These are phyloP conservation scores for Sisor rabdophorus DNA, from an alignment of 2,113 vertebrate genomes.

Conservation along the genomic window DNA sequence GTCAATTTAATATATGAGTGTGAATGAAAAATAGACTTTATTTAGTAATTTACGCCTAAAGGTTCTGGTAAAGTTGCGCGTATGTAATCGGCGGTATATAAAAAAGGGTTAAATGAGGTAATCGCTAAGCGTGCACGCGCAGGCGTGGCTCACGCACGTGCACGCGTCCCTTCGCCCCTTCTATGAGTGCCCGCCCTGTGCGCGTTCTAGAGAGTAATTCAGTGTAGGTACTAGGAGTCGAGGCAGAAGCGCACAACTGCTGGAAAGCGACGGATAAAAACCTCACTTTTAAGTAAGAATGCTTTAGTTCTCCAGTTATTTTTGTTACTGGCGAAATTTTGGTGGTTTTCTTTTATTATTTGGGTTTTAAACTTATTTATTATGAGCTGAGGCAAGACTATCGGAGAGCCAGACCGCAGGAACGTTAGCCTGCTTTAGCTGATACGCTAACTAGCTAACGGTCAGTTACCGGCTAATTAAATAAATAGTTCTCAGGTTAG, in stretches of 20 bases:
- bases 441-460: not conserved
- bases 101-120: constrained; percentile 24
- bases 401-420: constrained; percentile 4
- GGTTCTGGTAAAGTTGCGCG: not conserved
- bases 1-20: too few species aligned
- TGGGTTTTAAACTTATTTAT: constrained; percentile 33
- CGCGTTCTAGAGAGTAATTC: constrained; percentile 66
- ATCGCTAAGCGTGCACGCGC: constrained; percentile 63
- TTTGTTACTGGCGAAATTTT: not conserved
- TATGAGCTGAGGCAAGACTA: not conserved
- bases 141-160: constrained; percentile 71
- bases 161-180: constrained; percentile 58
- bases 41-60: not conserved
- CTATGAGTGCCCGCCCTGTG: constrained; percentile 53
- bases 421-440: constrained; percentile 11
- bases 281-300: constrained; percentile 64
- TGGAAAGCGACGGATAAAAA: constrained; percentile 43
- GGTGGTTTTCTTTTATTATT: not conserved
- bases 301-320: constrained; percentile 13
- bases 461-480: not conserved
- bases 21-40: not conserved
- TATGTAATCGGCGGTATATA: not conserved
- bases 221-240: constrained; percentile 61
- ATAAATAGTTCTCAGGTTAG: not conserved
- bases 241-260: constrained; percentile 41